Evolutionary conservation across 2,888 invertebrate species (phyloP), one percentile per base, ranked within the genome.

Genomic region (Metopia argyrocephala): DNA sequence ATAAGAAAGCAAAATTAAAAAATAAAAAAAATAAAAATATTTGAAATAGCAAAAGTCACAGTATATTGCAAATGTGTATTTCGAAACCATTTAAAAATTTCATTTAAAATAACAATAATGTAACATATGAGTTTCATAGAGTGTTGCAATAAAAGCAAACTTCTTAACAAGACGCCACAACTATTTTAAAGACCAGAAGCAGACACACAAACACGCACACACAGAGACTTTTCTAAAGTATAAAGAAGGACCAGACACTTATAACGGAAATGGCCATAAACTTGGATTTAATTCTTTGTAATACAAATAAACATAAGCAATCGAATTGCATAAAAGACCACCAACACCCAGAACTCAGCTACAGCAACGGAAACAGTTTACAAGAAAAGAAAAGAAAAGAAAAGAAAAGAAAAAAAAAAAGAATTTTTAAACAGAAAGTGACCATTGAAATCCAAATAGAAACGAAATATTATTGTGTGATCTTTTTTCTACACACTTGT

Each of bases 211-310:
- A 12, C 38, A 0, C 38, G 2, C 12, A 3, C 38, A 12, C 12
- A 2, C 15, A n/a, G n/a, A n/a, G n/a, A n/a, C n/a, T n/a, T 38
- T 6, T 2, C 38, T 38, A 52, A 68, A 74, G 64, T 74, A 59
- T 65, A 69, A 45, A 23, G 21, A 12, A 27, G 65, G 18, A 74
- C 69, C 79, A 70, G 46, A 54, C 61, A 70, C 68, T 70, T 75
- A 25, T 28, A 66, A 61, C 69, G 61, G 70, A 79, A 75, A 59
- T 75, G 21, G 70, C 68, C 57, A 71, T 68, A 80, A 76, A 80
- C 76, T 76, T 80, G 79, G 68, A 76, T 69, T 69, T 70, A 62
- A 64, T 79, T 21, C 71, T 56, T 56, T 45, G 38, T 4, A 9
- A 38, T 38, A 38, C 15, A 38, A 38, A 38, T 38, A 38, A 38